Evolutionary conservation across 2,113 vertebrate species (phyloP).

Genomic region (Pygoscelis antarcticus): DNA sequence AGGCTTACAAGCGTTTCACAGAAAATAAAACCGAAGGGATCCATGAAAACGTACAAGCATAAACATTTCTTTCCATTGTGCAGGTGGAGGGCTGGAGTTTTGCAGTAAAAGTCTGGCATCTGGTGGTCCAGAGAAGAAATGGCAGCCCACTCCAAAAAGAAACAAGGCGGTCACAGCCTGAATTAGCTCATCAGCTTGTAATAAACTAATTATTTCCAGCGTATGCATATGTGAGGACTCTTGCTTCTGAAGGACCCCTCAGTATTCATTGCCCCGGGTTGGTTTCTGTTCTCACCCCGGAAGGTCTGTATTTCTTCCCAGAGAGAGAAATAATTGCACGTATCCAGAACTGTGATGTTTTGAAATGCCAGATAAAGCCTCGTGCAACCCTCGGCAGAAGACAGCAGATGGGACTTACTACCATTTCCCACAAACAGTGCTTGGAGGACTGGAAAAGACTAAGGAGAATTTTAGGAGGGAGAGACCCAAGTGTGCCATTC

Average conservation of each 20-base stretch:
- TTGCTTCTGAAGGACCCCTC: background rate
- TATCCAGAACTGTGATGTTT: background rate
- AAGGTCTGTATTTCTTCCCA: background rate
- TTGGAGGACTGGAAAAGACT: background rate
- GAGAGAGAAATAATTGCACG: background rate
- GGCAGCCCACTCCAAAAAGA: background rate
- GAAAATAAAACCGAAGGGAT: background rate
- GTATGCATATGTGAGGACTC: background rate
- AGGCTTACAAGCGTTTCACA: background rate
- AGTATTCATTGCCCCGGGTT: accelerated
- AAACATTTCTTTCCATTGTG: background rate
- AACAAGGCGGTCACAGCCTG: background rate
- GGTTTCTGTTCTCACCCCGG: background rate
- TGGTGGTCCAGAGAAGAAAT: constrained; percentile 64
- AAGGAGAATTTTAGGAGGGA: background rate
- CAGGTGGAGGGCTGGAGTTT: constrained; percentile 34
- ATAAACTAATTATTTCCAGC: background rate
- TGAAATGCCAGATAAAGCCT: background rate
- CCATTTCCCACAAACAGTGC: background rate
- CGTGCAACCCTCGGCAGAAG: background rate
- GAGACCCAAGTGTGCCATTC: background rate
- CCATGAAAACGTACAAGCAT: background rate
- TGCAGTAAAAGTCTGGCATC: constrained; percentile 80
- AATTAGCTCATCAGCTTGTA: background rate
- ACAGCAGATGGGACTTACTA: background rate